Conservation (phyloP, 2,888 invertebrate species). For the Apodemia mormo region DNA sequence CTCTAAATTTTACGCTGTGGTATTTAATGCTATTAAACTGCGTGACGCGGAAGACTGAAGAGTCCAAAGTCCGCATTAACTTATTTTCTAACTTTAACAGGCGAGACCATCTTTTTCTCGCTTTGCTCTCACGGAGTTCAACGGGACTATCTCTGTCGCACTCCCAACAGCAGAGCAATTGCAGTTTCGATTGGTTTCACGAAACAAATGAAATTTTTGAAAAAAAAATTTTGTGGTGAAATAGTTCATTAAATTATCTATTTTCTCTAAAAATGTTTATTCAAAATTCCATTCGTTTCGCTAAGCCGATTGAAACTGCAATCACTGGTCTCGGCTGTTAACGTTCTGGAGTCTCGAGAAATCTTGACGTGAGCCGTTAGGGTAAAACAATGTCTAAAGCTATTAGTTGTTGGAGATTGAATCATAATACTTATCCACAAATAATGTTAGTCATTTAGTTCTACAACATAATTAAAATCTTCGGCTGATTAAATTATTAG, state of each 20-base stretch:
- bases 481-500: neutral
- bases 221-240: too few species aligned
- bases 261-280: too few species aligned
- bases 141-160: too few species aligned
- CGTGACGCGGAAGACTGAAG: neutral
- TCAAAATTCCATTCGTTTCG: too few species aligned
- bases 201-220: too few species aligned
- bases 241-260: too few species aligned
- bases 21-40: neutral
- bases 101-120: too few species aligned
- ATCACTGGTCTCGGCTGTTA: too few species aligned
- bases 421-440: neutral
- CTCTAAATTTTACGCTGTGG: neutral
- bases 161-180: too few species aligned
- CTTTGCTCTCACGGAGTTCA: too few species aligned
- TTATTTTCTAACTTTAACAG: neutral
- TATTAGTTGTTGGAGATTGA: neutral
- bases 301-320: too few species aligned
- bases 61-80: neutral
- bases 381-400: neutral
- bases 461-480: neutral
- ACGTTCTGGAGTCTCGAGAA: neutral
- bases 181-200: too few species aligned
- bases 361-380: neutral
- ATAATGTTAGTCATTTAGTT: slow-evolving; percentile 2